Conservation (phyloP, 2,797 vertebrate species). For the Brachyalestes nurse region DNA sequence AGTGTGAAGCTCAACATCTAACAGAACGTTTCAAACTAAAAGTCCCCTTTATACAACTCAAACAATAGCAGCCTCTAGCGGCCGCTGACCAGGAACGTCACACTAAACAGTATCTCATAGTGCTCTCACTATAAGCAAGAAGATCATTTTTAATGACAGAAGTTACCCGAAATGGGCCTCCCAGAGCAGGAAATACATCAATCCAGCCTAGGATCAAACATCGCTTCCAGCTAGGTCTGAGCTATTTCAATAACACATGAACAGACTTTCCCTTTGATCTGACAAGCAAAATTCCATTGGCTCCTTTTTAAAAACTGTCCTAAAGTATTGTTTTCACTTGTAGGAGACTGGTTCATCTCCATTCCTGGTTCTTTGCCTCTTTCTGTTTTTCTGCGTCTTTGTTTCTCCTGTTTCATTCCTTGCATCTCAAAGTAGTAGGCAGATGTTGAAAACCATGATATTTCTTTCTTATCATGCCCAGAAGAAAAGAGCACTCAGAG, state of each 20-base stretch:
- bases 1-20: too few species aligned
- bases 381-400: neutral
- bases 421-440: neutral
- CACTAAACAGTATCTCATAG: neutral
- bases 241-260: slow-evolving; percentile 42
- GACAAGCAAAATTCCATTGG: slow-evolving; percentile 1
- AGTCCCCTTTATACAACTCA: too few species aligned
- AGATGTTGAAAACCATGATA: slow-evolving; percentile 51
- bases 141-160: neutral
- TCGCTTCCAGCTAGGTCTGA: slow-evolving; percentile 38
- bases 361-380: neutral
- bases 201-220: slow-evolving; percentile 45
- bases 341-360: slow-evolving; percentile 2
- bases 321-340: slow-evolving; percentile 21
- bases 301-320: slow-evolving; percentile 1
- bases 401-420: neutral
- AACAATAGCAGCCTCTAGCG: too few species aligned
- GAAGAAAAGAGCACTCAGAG: slow-evolving; percentile 1
- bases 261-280: slow-evolving; percentile 44
- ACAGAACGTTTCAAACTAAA: too few species aligned
- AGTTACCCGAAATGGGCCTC: slow-evolving; percentile 7
- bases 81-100: too few species aligned
- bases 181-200: slow-evolving; percentile 30
- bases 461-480: slow-evolving; percentile 31
- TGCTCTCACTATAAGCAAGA: neutral